Evolutionary conservation across 2,888 invertebrate genomes (phyloP).

Genomic region (Sicus ferrugineus): DNA sequence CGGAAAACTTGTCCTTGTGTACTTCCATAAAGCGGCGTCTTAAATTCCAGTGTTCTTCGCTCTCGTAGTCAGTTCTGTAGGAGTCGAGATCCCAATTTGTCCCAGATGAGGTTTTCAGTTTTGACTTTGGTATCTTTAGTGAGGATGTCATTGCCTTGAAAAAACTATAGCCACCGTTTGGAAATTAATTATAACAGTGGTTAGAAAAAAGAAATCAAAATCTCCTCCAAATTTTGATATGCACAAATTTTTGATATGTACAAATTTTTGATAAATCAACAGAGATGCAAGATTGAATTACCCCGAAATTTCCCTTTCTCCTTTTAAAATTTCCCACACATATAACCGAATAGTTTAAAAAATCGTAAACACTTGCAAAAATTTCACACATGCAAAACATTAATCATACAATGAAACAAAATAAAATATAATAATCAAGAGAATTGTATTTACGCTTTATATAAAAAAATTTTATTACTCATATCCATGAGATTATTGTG

Average conservation of each 20-base stretch:
- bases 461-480: no score
- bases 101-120: background rate
- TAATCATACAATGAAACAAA: no score
- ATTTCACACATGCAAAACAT: no score
- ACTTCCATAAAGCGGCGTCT: conserved; percentile 79
- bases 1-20: conserved; percentile 79
- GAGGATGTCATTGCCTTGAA: background rate
- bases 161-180: background rate
- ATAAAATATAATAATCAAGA: no score
- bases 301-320: background rate
- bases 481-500: no score
- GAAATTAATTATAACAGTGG: background rate
- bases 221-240: background rate
- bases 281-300: background rate
- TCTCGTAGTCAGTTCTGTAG: conserved; percentile 81
- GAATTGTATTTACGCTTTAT: no score
- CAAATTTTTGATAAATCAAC: background rate
- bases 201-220: background rate
- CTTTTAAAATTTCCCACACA: no score
- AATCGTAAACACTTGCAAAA: no score
- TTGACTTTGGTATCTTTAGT: background rate
- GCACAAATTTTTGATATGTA: background rate
- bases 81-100: conserved; percentile 78
- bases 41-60: conserved; percentile 90
- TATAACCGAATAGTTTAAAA: no score